Percentiles rank a stretch among this genome's conserved stretches.
phyloP scores from a whole-genome alignment of 2,797 vertebrate species.

The Rhabdophis nuchalis region DNA sequence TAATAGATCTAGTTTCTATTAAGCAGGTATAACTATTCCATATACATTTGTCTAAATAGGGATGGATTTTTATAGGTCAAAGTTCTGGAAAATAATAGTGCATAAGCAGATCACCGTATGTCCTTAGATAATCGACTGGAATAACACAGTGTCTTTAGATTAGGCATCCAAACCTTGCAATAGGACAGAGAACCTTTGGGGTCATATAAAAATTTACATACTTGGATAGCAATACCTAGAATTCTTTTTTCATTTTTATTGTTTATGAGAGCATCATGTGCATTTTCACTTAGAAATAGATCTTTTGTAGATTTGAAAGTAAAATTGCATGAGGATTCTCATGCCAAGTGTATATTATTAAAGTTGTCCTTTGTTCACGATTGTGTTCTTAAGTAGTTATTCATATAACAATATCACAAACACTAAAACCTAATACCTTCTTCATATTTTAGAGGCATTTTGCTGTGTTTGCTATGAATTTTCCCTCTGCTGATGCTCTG shows the following conservation, averaged over 20 bases:
- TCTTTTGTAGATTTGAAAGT: neutral
- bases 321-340: neutral
- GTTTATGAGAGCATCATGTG: neutral
- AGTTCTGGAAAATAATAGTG: neutral
- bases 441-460: constrained; percentile 77
- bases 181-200: neutral
- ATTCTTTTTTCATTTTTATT: neutral
- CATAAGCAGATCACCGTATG: neutral
- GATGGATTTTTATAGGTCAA: neutral
- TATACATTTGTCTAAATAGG: neutral
- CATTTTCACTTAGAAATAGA: neutral
- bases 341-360: neutral
- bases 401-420: neutral
- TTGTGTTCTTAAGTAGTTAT: neutral
- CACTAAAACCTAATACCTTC: constrained; percentile 11
- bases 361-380: neutral
- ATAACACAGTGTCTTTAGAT: neutral
- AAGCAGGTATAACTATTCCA: neutral
- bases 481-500: constrained; percentile 73
- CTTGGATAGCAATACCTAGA: neutral
- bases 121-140: neutral
- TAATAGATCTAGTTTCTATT: neutral
- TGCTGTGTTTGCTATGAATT: constrained; percentile 79
- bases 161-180: neutral
- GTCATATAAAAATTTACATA: neutral